phyloP scores from a whole-genome alignment of 1,140 invertebrate genomes.

The Apis florea region DNA sequence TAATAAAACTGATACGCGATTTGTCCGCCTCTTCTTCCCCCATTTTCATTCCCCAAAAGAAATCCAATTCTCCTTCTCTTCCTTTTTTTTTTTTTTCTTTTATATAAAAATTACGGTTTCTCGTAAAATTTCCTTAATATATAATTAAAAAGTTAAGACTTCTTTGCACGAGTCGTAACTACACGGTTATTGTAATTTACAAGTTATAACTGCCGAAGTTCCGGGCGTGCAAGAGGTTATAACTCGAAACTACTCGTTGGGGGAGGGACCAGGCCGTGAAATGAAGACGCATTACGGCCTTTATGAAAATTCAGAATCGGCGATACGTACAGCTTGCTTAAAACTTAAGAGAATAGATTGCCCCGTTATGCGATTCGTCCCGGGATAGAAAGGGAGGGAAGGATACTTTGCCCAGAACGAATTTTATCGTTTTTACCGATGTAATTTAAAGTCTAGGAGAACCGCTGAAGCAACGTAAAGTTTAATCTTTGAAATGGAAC shows the following conservation, averaged over 20 bases:
- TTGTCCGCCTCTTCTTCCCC: background rate
- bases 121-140: slow-evolving; percentile 32
- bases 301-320: slow-evolving; percentile 46
- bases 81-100: no score
- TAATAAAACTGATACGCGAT: background rate
- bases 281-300: slow-evolving; percentile 57
- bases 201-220: slow-evolving; percentile 66
- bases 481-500: background rate
- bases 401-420: background rate
- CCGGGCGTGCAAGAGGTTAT: slow-evolving; percentile 31
- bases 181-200: slow-evolving; percentile 57
- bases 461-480: background rate
- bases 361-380: slow-evolving; percentile 35
- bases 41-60: background rate
- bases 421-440: slow-evolving; percentile 35
- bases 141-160: slow-evolving; percentile 42
- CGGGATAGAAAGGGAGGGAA: background rate
- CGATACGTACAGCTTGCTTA: slow-evolving; percentile 50
- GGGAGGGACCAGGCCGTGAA: slow-evolving; percentile 26
- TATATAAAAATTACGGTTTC: background rate
- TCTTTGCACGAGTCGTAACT: slow-evolving; percentile 40
- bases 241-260: slow-evolving; percentile 49
- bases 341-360: slow-evolving; percentile 49
- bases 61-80: background rate
- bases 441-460: background rate